phyloP scores from a whole-genome alignment of 2,797 vertebrate genomes.

The Poliocrania exsul region DNA sequence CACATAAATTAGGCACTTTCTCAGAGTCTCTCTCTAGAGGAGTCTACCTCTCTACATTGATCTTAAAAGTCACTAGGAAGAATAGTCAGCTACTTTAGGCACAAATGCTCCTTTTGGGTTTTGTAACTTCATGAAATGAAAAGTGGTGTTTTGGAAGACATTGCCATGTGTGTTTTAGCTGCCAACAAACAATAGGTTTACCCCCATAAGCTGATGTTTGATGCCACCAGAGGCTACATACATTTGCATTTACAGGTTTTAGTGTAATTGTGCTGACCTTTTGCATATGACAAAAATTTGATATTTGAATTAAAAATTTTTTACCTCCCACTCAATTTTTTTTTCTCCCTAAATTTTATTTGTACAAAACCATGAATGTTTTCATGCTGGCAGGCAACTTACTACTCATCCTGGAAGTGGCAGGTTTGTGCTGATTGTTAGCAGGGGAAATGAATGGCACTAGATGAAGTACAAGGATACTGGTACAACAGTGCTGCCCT shows the following conservation, averaged over 20 bases:
- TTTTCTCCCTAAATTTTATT: background rate
- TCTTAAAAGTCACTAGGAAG: background rate
- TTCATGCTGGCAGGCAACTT: background rate
- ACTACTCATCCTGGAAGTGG: background rate
- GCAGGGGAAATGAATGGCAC: background rate
- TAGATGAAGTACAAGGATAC: background rate
- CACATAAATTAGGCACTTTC: background rate
- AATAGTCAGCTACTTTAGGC: background rate
- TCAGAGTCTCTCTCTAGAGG: background rate
- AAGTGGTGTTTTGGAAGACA: background rate
- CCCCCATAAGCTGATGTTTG: background rate
- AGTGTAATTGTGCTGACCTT: background rate
- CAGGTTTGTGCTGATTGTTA: background rate
- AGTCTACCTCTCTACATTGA: background rate
- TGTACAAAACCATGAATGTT: background rate
- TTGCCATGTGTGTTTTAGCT: background rate
- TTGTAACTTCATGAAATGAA: background rate
- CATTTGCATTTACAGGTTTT: background rate
- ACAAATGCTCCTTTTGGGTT: background rate
- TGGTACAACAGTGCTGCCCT: background rate
- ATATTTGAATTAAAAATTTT: background rate
- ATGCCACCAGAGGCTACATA: background rate
- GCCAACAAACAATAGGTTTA: background rate
- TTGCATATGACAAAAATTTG: background rate
- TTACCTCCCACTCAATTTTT: rapidly evolving